Evolutionary conservation across 2,888 invertebrate species (phyloP).

Genomic region (Pheosia tremula): DNA sequence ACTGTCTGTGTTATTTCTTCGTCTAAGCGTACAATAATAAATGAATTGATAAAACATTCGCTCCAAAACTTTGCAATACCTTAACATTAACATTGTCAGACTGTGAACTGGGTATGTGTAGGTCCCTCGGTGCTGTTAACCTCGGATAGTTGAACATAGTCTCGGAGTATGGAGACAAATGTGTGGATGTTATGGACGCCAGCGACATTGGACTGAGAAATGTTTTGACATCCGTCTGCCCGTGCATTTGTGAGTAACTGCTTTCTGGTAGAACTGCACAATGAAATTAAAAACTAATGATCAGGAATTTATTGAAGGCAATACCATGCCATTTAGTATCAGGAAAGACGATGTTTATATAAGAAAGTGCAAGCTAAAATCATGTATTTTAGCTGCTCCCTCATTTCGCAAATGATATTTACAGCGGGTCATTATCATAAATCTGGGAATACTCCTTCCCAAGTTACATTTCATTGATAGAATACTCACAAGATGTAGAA

Average conservation of each 20-base stretch:
- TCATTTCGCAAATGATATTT: too few relatives aligned
- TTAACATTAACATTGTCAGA: slow-evolving; percentile 45
- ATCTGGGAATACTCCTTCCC: too few relatives aligned
- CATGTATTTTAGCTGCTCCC: too few relatives aligned
- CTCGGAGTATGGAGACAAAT: slow-evolving; percentile 59
- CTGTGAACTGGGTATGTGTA: slow-evolving; percentile 61
- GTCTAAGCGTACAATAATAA: too few relatives aligned
- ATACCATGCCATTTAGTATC: too few relatives aligned
- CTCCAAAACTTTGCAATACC: slow-evolving; percentile 38
- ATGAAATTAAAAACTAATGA: neutral
- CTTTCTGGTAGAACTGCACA: slow-evolving; percentile 52
- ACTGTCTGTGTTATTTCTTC: too few relatives aligned
- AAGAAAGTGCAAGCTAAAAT: too few relatives aligned
- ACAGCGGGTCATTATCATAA: too few relatives aligned
- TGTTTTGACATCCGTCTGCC: slow-evolving; percentile 51
- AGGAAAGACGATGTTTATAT: too few relatives aligned
- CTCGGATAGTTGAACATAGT: slow-evolving; percentile 59
- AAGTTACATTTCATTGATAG: too few relatives aligned
- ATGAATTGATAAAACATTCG: slow-evolving; percentile 6
- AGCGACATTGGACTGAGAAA: slow-evolving; percentile 70
- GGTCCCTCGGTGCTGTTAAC: slow-evolving; percentile 68
- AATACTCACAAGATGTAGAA: slow-evolving; percentile 67
- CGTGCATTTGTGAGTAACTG: slow-evolving; percentile 39
- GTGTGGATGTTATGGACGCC: slow-evolving; percentile 62
- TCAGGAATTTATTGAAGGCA: too few relatives aligned